A percentile compares a stretch with the other conserved stretches of the same genome.
phyloP scores from a whole-genome alignment of 2,888 invertebrate species.

The Campaea margaritaria region DNA sequence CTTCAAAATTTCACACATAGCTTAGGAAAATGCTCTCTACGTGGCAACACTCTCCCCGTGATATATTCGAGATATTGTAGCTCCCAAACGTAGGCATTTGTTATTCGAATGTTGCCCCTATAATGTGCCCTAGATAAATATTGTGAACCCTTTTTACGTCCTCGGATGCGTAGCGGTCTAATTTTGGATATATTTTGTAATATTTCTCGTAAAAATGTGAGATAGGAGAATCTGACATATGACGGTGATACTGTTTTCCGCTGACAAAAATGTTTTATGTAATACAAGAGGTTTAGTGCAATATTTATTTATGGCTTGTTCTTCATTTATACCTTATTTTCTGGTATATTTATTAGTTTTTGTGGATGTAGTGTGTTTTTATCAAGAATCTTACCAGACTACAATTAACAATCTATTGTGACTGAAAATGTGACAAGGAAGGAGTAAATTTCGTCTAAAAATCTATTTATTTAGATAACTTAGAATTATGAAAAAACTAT shows the following conservation, averaged over 20 bases:
- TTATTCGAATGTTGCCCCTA: constrained; percentile 67
- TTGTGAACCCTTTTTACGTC: constrained; percentile 64
- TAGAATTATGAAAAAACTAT: too few species aligned
- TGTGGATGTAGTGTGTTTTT: too few species aligned
- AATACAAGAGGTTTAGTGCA: background rate
- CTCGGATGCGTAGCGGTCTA: constrained; percentile 53
- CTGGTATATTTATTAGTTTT: background rate
- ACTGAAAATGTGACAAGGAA: too few species aligned
- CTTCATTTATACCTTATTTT: too few species aligned
- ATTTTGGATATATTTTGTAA: constrained; percentile 57
- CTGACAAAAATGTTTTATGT: constrained; percentile 8
- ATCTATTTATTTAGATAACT: too few species aligned
- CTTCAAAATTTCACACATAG: background rate
- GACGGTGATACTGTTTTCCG: constrained; percentile 25
- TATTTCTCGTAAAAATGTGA: constrained; percentile 46
- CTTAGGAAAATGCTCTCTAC: background rate
- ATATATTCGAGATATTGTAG: constrained; percentile 63
- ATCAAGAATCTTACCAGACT: too few species aligned
- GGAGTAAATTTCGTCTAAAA: too few species aligned
- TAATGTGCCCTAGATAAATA: constrained; percentile 70
- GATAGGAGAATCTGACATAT: constrained; percentile 33
- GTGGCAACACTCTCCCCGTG: constrained; percentile 42
- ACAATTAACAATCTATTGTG: too few species aligned
- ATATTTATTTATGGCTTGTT: too few species aligned
- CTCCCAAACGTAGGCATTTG: constrained; percentile 62